A percentile compares a stretch with the other conserved stretches of the same genome.
Conservation (phyloP, 2,797 vertebrate genomes). For the Pangasius djambal region DNA sequence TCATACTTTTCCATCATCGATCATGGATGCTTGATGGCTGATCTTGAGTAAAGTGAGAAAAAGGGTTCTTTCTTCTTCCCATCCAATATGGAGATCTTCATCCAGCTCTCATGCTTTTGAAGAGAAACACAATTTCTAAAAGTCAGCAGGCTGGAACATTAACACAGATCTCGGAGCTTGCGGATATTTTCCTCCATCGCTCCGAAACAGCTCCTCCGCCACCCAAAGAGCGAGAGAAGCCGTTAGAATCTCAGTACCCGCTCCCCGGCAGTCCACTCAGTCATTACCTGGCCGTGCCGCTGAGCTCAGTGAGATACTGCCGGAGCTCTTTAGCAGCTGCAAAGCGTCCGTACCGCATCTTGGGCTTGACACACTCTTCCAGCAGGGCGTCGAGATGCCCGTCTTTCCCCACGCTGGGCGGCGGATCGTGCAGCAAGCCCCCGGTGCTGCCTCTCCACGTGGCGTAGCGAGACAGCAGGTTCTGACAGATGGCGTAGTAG, state of each 20-base stretch:
- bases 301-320: slow-evolving; percentile 91
- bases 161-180: slow-evolving; percentile 1
- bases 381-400: slow-evolving; percentile 90
- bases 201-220: neutral
- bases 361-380: slow-evolving; percentile 97
- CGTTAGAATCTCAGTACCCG: neutral
- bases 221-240: neutral
- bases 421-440: slow-evolving; percentile 94
- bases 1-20: neutral
- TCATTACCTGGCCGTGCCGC: slow-evolving; percentile 91
- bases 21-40: neutral
- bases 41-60: neutral
- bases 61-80: neutral
- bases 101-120: neutral
- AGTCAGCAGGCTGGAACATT: slow-evolving; percentile 32
- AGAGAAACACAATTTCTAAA: neutral
- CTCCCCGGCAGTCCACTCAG: slow-evolving; percentile 28
- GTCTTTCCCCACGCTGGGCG: slow-evolving; percentile 89
- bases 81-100: neutral
- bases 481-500: slow-evolving; percentile 97
- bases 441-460: slow-evolving; percentile 96
- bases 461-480: slow-evolving; percentile 93
- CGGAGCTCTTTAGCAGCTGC: slow-evolving; percentile 92
- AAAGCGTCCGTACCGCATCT: slow-evolving; percentile 91
- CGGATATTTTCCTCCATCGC: neutral